phyloP scores from a whole-genome alignment of 2,113 vertebrate genomes.

The Toxostoma redivivum region DNA sequence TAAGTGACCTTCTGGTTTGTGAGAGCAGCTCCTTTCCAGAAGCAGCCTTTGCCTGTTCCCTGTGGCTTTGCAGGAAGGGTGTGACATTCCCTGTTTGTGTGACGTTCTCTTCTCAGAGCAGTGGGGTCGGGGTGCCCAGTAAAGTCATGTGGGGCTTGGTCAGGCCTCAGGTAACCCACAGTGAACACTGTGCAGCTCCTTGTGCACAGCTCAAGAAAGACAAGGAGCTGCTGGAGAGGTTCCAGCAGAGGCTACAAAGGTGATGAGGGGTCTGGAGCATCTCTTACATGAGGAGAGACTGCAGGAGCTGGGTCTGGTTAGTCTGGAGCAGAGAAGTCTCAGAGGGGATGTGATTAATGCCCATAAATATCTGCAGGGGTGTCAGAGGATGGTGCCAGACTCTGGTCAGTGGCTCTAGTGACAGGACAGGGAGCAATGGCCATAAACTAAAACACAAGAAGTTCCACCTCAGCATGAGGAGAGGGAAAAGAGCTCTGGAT shows the following conservation, averaged over 20 bases:
- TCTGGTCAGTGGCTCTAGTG: background rate
- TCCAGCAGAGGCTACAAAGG: background rate
- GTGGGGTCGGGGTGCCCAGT: background rate
- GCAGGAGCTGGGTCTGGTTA: background rate
- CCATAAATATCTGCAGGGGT: background rate
- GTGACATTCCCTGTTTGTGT: background rate
- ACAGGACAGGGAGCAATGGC: background rate
- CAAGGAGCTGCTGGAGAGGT: background rate
- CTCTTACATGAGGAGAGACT: background rate
- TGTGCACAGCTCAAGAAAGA: background rate
- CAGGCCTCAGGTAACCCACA: background rate
- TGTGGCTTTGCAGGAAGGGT: background rate
- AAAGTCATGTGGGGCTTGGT: background rate
- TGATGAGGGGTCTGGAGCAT: background rate
- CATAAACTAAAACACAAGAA: background rate
- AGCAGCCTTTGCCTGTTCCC: background rate
- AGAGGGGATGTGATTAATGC: background rate
- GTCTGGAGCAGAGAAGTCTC: background rate
- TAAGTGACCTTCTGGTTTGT: background rate
- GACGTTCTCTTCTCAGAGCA: accelerated
- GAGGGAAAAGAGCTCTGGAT: background rate
- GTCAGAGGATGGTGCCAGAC: background rate
- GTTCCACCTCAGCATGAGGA: background rate
- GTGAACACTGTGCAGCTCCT: accelerated
- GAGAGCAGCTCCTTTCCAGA: background rate